phyloP scores from a whole-genome alignment of 2,888 invertebrate species.

The Alviniconcha strummeri region DNA sequence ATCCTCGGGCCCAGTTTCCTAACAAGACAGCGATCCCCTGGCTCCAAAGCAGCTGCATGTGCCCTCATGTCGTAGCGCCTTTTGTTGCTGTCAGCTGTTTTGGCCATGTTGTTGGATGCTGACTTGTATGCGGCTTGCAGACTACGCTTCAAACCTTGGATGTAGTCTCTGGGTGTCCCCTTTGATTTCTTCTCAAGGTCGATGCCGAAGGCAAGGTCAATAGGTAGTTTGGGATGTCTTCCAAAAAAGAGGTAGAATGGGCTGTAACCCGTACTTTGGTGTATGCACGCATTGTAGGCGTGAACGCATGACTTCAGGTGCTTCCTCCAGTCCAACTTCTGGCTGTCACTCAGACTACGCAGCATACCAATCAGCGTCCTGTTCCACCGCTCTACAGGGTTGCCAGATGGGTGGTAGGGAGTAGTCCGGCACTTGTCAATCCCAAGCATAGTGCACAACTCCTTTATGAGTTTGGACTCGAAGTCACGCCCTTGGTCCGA shows the following conservation, averaged over 20 bases:
- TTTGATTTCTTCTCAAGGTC: neutral
- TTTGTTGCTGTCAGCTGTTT: neutral
- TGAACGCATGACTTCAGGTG: neutral
- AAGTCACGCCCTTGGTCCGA: constrained; percentile 17
- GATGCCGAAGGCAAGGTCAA: constrained; percentile 5
- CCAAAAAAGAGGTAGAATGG: constrained; percentile 21
- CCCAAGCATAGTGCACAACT: neutral
- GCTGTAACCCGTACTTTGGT: neutral
- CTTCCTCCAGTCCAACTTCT: neutral
- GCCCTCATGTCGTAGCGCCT: neutral
- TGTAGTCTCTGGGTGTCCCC: neutral
- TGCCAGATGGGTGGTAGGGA: constrained; percentile 13
- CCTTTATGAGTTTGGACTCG: constrained; percentile 8
- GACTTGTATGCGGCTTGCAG: too few species aligned
- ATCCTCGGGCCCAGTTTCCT: neutral
- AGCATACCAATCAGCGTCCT: constrained; percentile 2
- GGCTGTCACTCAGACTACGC: neutral
- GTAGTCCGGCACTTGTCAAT: constrained; percentile 14
- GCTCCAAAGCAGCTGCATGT: neutral
- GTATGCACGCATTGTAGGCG: constrained; percentile 3
- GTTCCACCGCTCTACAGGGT: constrained; percentile 18
- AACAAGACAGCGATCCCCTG: neutral
- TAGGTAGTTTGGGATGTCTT: constrained; percentile 3
- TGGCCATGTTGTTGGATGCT: neutral
- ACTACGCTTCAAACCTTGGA: constrained; percentile 2